phyloP scores from a whole-genome alignment of 2,113 vertebrate genomes.

The Nothoprocta perdicaria region DNA sequence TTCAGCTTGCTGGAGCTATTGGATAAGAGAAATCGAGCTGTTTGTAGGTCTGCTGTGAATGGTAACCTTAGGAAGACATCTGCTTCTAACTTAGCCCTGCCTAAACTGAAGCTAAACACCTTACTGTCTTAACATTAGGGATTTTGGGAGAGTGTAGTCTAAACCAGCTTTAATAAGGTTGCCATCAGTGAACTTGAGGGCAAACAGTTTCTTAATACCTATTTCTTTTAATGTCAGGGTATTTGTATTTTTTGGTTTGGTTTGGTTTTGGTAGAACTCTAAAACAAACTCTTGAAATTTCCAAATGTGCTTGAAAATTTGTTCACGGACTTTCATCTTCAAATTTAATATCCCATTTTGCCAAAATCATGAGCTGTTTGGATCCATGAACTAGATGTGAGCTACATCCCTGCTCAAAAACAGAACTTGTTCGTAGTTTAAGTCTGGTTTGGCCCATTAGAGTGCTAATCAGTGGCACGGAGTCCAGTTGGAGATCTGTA shows the following conservation, averaged over 20 bases:
- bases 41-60: not conserved
- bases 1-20: not conserved
- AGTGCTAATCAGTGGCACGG: too few species aligned
- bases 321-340: not conserved
- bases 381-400: not conserved
- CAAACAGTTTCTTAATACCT: not conserved
- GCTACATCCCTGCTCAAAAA: not conserved
- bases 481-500: too few species aligned
- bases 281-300: not conserved
- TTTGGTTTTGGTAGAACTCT: accelerated
- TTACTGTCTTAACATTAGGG: not conserved
- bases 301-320: not conserved
- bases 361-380: not conserved
- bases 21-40: not conserved
- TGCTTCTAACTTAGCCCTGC: not conserved
- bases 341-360: not conserved
- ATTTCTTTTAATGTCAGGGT: not conserved
- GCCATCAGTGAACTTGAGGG: not conserved
- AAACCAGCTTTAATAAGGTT: not conserved
- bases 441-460: not conserved
- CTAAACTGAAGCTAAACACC: not conserved
- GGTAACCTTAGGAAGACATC: not conserved
- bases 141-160: not conserved
- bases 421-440: not conserved
- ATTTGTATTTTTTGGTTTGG: not conserved